These are phyloP conservation scores for Steinernema feltiae DNA, from an alignment of 1,140 invertebrate species.

Conservation along the genomic window DNA sequence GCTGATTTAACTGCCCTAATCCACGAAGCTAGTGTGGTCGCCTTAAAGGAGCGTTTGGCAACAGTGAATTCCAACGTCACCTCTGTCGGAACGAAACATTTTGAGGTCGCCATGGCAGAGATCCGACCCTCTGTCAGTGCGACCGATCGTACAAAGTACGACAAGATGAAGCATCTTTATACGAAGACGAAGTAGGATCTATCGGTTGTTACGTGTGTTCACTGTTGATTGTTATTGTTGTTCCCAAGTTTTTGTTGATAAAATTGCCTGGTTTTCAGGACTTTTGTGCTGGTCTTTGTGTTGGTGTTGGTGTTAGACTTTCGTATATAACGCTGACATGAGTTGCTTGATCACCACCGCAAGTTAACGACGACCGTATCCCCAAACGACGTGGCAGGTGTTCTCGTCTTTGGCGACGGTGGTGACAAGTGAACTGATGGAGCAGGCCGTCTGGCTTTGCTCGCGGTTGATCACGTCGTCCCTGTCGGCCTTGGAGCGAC, in stretches of 20 bases:
- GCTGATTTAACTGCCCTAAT: constrained; percentile 83
- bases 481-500: constrained; percentile 48
- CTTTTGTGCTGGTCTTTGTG: too few relatives aligned
- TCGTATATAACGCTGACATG: too few relatives aligned
- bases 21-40: constrained; percentile 72
- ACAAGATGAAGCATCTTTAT: constrained; percentile 33
- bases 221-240: constrained; percentile 1
- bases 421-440: constrained; percentile 84
- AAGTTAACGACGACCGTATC: too few relatives aligned
- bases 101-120: constrained; percentile 68
- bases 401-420: constrained; percentile 97
- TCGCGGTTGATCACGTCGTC: constrained; percentile 44
- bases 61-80: constrained; percentile 39
- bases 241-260: neutral
- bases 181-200: constrained; percentile 1
- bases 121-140: constrained; percentile 71
- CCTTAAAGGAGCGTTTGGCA: constrained; percentile 68
- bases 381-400: constrained; percentile 94
- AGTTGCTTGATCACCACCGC: too few relatives aligned
- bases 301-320: too few relatives aligned
- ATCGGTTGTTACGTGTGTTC: neutral
- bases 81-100: constrained; percentile 59
- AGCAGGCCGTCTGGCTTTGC: constrained; percentile 74
- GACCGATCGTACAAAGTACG: constrained; percentile 32
- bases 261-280: neutral